Evolutionary conservation across 37 sponge, comb jelly and placozoan species (phyloP).

Genomic region (Diacarnus erythraeanus): DNA sequence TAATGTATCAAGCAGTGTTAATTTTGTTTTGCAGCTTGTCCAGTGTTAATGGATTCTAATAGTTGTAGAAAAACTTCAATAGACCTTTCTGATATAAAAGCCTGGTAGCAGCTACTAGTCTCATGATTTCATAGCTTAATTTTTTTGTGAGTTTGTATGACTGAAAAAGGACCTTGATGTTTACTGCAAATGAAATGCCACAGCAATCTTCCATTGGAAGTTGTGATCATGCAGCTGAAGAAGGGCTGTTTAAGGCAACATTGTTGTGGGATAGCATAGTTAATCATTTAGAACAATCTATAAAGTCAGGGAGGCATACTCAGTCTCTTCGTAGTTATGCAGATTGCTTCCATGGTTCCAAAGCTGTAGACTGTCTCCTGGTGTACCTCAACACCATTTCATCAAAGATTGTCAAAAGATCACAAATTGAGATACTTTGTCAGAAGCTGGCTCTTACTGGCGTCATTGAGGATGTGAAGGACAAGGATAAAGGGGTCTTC

Average conservation of each 20-base stretch:
- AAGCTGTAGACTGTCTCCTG: conserved; percentile 31
- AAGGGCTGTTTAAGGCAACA: conserved; percentile 23
- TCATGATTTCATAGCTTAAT: too few relatives aligned
- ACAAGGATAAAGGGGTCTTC: conserved; percentile 27
- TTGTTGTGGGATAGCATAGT: conserved; percentile 45
- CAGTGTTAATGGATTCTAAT: too few relatives aligned
- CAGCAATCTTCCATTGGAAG: not conserved
- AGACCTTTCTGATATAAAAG: too few relatives aligned
- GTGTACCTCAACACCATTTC: conserved; percentile 23
- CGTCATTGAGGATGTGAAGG: conserved; percentile 35
- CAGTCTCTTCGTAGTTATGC: conserved; percentile 11
- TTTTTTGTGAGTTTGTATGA: too few relatives aligned
- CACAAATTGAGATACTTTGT: conserved; percentile 27
- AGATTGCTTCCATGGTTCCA: conserved; percentile 32
- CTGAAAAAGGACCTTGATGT: too few relatives aligned
- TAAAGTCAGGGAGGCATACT: conserved; percentile 23
- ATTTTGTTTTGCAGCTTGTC: too few relatives aligned
- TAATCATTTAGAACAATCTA: conserved; percentile 23
- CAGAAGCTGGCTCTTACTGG: conserved; percentile 22
- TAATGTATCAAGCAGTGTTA: too few relatives aligned
- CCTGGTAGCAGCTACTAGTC: too few relatives aligned
- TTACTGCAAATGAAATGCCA: too few relatives aligned
- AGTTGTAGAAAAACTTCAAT: too few relatives aligned
- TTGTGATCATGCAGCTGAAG: not conserved
- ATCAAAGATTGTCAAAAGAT: conserved; percentile 18